Base-by-base conservation (phyloP, 1,140 invertebrate genomes). In the Vollenhovia emeryi region DNA sequence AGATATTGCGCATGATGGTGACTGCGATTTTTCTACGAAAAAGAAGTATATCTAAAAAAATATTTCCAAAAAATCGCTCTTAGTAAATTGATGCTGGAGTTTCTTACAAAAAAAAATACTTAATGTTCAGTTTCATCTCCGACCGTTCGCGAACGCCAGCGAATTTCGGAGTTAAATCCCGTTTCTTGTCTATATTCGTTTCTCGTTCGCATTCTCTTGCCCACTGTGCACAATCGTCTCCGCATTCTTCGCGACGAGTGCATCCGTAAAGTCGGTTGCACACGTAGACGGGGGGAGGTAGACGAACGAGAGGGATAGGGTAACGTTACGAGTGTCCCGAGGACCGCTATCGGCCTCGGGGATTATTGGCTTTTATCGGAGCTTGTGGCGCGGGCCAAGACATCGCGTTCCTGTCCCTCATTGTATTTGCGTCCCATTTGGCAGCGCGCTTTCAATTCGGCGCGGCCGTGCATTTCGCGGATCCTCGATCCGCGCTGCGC, bases 331-430 rank as follows among this genome's bases (percentile, higher is more conserved):
- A 55, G 74, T 24, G 48, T n/a, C 40, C 30, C 30, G 30, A 78
- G 68, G 78, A 90, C 86, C 89, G 88, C 90, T 85, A 92, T 92
- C 86, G 89, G 84, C 83, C 50, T 79, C 62, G 60, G 62, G 87
- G 91, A 93, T 92, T 92, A 93, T 93, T 93, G 91, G 88, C 91
- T 92, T 92, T 93, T 92, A 93, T 91, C 91, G 86, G 86, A 90
- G 84, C 74, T 84, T 45, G 80, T 52, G 84, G 62, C 85, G 86
- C 90, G 91, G 86, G 91, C 91, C 91, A 92, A 92, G 91, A 86
- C 86, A 71, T 83, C 74, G 85, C 83, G 40, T 86, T 87, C 66
- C 62, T 87, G 50, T 89, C 83, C 27, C 76, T 89, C 90, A 86
- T 91, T 91, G 90, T 90, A 91, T 89, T 92, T 91, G 91, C 91